Conservation (phyloP, 1,140 invertebrate species). For the Acyrthosiphon pisum region DNA sequence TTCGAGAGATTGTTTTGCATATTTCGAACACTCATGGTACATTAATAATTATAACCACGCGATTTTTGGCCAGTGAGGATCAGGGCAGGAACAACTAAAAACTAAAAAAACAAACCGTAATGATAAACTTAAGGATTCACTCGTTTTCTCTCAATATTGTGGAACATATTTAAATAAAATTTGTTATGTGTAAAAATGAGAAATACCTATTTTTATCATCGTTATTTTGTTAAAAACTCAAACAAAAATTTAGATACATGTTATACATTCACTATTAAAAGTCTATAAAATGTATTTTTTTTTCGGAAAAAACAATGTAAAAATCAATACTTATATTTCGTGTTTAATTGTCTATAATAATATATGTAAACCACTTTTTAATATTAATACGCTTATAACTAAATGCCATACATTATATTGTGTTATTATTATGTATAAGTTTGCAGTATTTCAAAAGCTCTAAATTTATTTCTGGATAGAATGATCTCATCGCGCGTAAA, state of each 20-base stretch:
- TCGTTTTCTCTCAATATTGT: constrained; percentile 26
- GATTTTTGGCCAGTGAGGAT: not conserved
- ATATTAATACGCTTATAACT: constrained; percentile 37
- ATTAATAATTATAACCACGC: not conserved
- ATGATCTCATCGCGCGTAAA: constrained; percentile 56
- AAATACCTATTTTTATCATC: constrained; percentile 47
- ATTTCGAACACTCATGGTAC: not conserved
- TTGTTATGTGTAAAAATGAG: constrained; percentile 42
- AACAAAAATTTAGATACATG: constrained; percentile 54
- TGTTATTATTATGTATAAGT: constrained; percentile 56
- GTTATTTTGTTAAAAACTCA: constrained; percentile 53
- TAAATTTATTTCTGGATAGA: constrained; percentile 56
- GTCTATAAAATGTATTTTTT: constrained; percentile 38
- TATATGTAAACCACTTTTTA: constrained; percentile 28
- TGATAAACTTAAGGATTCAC: constrained; percentile 12
- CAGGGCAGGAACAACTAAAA: no score
- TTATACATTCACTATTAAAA: constrained; percentile 52
- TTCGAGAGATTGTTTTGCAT: not conserved
- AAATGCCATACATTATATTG: constrained; percentile 34
- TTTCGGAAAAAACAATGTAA: constrained; percentile 42
- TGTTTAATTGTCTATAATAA: not conserved
- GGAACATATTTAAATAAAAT: not conserved
- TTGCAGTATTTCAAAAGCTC: constrained; percentile 54
- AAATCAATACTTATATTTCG: constrained; percentile 22
- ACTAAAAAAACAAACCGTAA: constrained; percentile 19